Percentiles rank a stretch among this genome's conserved stretches.
Evolutionary conservation across 2,113 vertebrate species (phyloP).

Genomic region (Microcebus murinus): DNA sequence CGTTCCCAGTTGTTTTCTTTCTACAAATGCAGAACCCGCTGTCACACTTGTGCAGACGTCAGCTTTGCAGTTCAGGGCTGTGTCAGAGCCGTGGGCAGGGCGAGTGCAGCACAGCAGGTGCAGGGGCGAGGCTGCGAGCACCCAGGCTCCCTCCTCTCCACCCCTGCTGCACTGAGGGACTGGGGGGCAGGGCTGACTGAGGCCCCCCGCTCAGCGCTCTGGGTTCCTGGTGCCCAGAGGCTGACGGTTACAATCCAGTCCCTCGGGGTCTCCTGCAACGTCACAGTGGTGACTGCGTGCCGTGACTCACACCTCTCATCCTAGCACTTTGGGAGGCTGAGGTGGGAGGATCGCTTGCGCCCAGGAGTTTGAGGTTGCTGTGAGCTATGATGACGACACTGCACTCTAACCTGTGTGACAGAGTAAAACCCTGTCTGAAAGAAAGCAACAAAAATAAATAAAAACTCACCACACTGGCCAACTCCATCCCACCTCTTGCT

Average conservation of each 20-base stretch:
- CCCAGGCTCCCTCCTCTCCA: not conserved
- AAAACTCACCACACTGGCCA: too few relatives aligned
- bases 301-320: too few relatives aligned
- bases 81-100: not conserved
- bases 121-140: too few relatives aligned
- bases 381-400: too few relatives aligned
- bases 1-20: not conserved
- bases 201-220: not conserved
- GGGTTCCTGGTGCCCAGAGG: not conserved
- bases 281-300: too few relatives aligned
- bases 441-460: too few relatives aligned
- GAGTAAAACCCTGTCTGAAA: too few relatives aligned
- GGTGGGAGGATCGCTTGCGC: too few relatives aligned
- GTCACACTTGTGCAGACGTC: accelerated
- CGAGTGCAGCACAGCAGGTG: not conserved
- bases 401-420: too few relatives aligned
- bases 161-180: not conserved
- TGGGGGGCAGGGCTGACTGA: not conserved
- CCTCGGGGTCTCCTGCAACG: not conserved
- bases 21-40: not conserved
- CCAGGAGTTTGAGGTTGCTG: too few relatives aligned
- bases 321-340: too few relatives aligned
- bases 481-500: accelerated
- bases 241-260: not conserved
- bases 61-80: not conserved